Evolutionary conservation across 2,888 invertebrate genomes (phyloP).

Genomic region (Thalpophila matura): DNA sequence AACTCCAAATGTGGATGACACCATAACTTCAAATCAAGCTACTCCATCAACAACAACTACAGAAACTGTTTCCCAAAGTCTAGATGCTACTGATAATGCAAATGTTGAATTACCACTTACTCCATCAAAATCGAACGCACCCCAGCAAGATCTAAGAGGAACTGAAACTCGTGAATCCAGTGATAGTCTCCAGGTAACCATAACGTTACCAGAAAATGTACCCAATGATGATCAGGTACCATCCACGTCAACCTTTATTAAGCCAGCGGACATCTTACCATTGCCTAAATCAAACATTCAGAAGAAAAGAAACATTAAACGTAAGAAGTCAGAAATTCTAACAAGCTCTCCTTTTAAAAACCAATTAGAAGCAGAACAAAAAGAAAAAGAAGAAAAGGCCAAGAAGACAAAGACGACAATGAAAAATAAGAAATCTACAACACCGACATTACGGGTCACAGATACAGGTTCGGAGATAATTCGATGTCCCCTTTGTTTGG

Average conservation of each 20-base stretch:
- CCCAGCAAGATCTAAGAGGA: too few species aligned
- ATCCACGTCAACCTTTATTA: constrained; percentile 2
- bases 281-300: not conserved
- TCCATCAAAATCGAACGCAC: too few species aligned
- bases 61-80: too few species aligned
- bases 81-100: too few species aligned
- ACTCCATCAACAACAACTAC: too few species aligned
- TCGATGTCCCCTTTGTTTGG: too few species aligned
- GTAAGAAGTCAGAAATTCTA: constrained; percentile 8
- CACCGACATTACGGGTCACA: not conserved
- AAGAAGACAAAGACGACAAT: not conserved
- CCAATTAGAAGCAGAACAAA: constrained; percentile 4
- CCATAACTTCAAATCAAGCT: too few species aligned
- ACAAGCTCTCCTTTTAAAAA: constrained; percentile 6
- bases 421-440: not conserved
- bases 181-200: too few species aligned
- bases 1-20: not conserved
- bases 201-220: too few species aligned
- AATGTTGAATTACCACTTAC: too few species aligned
- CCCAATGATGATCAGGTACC: too few species aligned
- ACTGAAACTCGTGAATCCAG: too few species aligned
- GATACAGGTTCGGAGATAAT: not conserved
- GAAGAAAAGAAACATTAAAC: constrained; percentile 5
- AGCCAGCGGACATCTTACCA: constrained; percentile 3
- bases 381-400: constrained; percentile 1